phyloP scores from a whole-genome alignment of 23 tunicate species.

The Trididemnum clinides region DNA sequence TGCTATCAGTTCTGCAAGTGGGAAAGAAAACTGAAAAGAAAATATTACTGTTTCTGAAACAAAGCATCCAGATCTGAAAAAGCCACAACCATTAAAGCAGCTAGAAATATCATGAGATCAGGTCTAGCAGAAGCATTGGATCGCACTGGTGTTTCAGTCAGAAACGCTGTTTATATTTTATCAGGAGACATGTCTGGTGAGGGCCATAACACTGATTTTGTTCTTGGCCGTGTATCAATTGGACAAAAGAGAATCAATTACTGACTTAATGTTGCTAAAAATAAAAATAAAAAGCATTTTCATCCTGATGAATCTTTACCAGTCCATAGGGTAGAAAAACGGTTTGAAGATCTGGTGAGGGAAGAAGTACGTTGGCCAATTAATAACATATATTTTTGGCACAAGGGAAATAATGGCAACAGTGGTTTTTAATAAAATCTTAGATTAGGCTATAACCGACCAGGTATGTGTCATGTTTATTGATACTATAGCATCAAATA shows the following conservation, averaged over 20 bases:
- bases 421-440: not conserved
- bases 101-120: not conserved
- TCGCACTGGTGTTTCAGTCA: not conserved
- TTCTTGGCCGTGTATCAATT: not conserved
- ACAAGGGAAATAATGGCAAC: not conserved
- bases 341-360: not conserved
- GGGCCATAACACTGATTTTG: not conserved
- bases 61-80: slow-evolving; percentile 15
- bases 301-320: not conserved
- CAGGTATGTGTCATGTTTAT: not conserved
- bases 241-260: not conserved
- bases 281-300: not conserved
- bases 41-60: not conserved
- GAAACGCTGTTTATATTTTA: not conserved
- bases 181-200: not conserved
- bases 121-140: not conserved
- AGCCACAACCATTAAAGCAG: not conserved
- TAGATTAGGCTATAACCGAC: not conserved
- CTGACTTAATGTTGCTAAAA: not conserved
- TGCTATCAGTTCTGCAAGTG: not conserved
- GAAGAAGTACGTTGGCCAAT: not conserved
- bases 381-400: not conserved
- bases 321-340: not conserved
- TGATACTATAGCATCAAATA: not conserved
- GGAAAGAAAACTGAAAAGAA: not conserved